phyloP scores from a whole-genome alignment of 2,113 vertebrate genomes.

The Mustela nigripes region DNA sequence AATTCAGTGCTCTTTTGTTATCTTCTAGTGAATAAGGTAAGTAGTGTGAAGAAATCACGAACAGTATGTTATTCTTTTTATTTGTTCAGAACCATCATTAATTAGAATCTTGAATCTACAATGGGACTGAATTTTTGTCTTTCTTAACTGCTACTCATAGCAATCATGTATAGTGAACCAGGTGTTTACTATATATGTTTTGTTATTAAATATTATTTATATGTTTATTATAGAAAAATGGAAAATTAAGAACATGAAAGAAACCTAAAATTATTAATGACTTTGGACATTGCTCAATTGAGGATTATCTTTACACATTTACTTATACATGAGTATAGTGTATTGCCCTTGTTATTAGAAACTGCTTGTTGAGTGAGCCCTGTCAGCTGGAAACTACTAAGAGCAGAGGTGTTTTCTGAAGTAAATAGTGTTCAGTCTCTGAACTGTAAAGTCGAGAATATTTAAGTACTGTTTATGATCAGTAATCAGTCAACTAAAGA shows the following conservation, averaged over 20 bases:
- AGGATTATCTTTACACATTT: neutral
- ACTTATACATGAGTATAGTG: neutral
- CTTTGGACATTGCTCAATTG: neutral
- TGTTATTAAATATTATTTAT: neutral
- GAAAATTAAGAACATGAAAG: neutral
- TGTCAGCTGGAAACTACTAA: neutral
- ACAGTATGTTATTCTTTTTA: neutral
- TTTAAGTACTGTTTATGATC: neutral
- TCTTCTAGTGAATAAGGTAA: slow-evolving; percentile 92
- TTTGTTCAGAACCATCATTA: neutral
- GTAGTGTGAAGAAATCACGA: neutral
- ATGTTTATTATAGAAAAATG: neutral
- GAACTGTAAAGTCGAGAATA: neutral
- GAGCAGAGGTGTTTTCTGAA: neutral
- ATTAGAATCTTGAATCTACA: neutral
- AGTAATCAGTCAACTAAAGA: neutral
- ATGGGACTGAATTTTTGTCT: neutral
- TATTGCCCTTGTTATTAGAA: neutral
- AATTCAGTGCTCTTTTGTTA: slow-evolving; percentile 91
- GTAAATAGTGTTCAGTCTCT: neutral
- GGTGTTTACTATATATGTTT: neutral
- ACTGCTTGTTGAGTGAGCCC: neutral
- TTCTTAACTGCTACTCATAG: neutral
- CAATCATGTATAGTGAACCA: neutral
- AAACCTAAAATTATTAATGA: neutral